These are phyloP conservation scores for Nannoperca australis DNA, from an alignment of 2,797 vertebrate species.

Conservation along the genomic window DNA sequence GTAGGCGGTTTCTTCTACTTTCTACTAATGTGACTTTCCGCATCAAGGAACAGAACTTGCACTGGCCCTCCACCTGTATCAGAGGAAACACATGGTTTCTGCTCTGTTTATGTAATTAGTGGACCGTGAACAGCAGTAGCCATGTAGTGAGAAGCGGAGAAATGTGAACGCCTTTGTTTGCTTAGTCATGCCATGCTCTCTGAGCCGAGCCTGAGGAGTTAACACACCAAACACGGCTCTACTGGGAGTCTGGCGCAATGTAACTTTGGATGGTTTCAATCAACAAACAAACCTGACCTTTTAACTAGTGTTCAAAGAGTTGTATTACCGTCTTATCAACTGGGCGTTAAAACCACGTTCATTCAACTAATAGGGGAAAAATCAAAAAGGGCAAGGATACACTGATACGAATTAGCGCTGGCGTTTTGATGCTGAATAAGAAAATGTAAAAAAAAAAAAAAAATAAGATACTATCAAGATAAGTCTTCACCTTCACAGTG, in stretches of 20 bases:
- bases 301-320: neutral
- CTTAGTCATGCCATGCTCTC: conserved; percentile 54
- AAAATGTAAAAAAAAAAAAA: neutral
- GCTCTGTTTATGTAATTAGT: conserved; percentile 41
- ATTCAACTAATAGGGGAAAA: neutral
- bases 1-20: conserved; percentile 16
- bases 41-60: conserved; percentile 19
- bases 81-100: conserved; percentile 53
- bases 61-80: conserved; percentile 7
- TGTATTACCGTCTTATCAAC: neutral
- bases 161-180: conserved; percentile 72
- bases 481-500: neutral
- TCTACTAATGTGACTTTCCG: conserved; percentile 36
- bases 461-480: conserved; percentile 8
- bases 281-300: conserved; percentile 52
- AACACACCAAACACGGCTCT: conserved; percentile 66
- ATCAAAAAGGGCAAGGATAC: neutral
- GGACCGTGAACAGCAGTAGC: conserved; percentile 24
- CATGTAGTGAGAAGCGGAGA: conserved; percentile 22
- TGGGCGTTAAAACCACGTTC: neutral
- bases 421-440: neutral
- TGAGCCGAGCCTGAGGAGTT: conserved; percentile 46
- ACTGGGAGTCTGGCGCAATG: conserved; percentile 37
- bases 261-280: conserved; percentile 48
- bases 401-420: neutral